Percentiles rank a stretch among this genome's conserved stretches.
These are phyloP conservation scores for Alitta virens DNA, from an alignment of 2,888 invertebrate species.

Conservation along the genomic window DNA sequence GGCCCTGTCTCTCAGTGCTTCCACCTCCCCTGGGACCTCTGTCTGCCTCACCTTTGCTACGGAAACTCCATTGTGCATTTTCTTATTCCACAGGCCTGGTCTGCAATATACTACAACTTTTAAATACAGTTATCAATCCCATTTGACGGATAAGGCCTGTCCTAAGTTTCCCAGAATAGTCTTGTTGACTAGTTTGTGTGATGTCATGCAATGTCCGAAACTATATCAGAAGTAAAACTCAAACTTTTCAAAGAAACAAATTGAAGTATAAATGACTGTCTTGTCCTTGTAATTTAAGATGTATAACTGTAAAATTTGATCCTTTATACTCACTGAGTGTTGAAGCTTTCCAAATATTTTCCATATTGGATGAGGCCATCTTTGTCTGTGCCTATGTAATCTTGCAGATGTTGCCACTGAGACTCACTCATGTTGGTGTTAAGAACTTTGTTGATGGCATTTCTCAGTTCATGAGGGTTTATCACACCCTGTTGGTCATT, in stretches of 20 bases:
- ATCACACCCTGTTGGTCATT: slow-evolving; percentile 36
- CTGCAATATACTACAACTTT: not conserved
- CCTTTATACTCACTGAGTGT: slow-evolving; percentile 14
- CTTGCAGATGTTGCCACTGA: slow-evolving; percentile 37
- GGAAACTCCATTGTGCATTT: not conserved
- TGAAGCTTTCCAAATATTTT: slow-evolving; percentile 37
- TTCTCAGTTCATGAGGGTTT: slow-evolving; percentile 35
- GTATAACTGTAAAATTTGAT: too few relatives aligned
- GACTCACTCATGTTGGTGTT: slow-evolving; percentile 33
- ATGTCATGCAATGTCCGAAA: too few relatives aligned
- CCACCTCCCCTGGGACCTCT: not conserved
- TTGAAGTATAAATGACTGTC: too few relatives aligned
- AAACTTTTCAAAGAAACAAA: too few relatives aligned
- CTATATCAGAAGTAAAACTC: too few relatives aligned
- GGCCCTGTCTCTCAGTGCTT: not conserved
- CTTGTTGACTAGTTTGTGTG: too few relatives aligned
- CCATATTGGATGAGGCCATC: slow-evolving; percentile 40
- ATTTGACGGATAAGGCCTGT: too few relatives aligned
- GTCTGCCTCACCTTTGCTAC: not conserved
- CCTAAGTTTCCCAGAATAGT: too few relatives aligned
- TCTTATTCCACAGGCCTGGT: not conserved
- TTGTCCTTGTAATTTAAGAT: too few relatives aligned
- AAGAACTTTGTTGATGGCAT: slow-evolving; percentile 35
- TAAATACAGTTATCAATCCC: too few relatives aligned
- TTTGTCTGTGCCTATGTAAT: slow-evolving; percentile 31